Percentiles rank a stretch among this genome's conserved stretches.
Conservation (phyloP, 1,140 invertebrate genomes). For the Luehdorfia chinensis region DNA sequence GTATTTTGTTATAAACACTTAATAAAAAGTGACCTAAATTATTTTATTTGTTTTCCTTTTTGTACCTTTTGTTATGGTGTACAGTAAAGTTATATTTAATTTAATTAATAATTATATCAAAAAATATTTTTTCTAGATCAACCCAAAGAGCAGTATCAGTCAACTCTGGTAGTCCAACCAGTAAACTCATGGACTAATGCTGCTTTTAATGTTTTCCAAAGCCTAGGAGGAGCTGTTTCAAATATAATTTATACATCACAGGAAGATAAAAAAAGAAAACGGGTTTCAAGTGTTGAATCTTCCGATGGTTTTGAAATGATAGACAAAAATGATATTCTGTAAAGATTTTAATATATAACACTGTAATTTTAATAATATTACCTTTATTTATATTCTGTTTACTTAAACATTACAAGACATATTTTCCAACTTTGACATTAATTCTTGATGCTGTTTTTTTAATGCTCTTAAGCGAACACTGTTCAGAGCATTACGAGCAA, state of each 20-base stretch:
- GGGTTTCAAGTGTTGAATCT: conserved; percentile 56
- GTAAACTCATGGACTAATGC: conserved; percentile 48
- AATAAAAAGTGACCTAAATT: too few relatives aligned
- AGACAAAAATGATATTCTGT: conserved; percentile 57
- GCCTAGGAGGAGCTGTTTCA: conserved; percentile 50
- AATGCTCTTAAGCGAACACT: conserved; percentile 61
- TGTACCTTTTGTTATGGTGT: too few relatives aligned
- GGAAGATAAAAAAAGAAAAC: conserved; percentile 44
- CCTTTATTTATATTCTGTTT: conserved; percentile 15
- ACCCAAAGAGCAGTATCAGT: conserved; percentile 41
- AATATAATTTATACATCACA: conserved; percentile 53
- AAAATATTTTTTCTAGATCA: conserved; percentile 42
- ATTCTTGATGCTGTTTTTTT: conserved; percentile 66
- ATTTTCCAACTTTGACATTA: conserved; percentile 68
- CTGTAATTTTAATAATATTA: conserved; percentile 7
- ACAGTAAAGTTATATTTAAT: too few relatives aligned
- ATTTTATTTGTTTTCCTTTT: too few relatives aligned
- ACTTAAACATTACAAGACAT: conserved; percentile 46
- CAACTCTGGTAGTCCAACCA: conserved; percentile 54
- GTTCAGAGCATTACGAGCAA: conserved; percentile 68
- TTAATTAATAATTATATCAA: too few relatives aligned
- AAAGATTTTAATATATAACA: conserved; percentile 21
- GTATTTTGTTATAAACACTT: neutral
- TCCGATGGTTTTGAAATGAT: conserved; percentile 73
- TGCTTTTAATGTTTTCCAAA: conserved; percentile 57